These are phyloP conservation scores for Trichomalopsis sarcophagae DNA, from an alignment of 1,140 invertebrate genomes.

Conservation along the genomic window DNA sequence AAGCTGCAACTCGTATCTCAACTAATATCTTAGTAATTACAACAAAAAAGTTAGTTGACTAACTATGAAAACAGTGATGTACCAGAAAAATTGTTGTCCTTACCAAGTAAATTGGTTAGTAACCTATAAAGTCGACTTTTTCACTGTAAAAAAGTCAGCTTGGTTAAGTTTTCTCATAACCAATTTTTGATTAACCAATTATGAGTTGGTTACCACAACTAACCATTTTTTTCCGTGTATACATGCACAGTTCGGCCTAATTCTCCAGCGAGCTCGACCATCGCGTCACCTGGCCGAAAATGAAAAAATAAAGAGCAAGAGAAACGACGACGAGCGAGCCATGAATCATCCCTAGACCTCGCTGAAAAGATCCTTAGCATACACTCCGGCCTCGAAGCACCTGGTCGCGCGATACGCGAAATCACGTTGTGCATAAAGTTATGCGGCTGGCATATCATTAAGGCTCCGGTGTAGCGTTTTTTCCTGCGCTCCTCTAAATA, in stretches of 20 bases:
- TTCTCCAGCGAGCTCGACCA: neutral
- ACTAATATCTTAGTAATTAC: too few relatives aligned
- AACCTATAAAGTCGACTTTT: too few relatives aligned
- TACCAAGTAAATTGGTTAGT: too few relatives aligned
- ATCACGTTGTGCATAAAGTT: slow-evolving; percentile 24
- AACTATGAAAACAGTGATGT: too few relatives aligned
- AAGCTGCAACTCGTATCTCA: too few relatives aligned
- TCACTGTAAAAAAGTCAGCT: too few relatives aligned
- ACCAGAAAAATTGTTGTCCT: too few relatives aligned
- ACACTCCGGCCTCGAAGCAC: neutral
- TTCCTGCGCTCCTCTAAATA: neutral
- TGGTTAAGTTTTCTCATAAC: too few relatives aligned
- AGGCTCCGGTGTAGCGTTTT: neutral
- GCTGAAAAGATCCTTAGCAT: slow-evolving; percentile 26
- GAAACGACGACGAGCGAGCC: neutral
- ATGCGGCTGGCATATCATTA: neutral
- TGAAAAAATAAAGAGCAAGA: slow-evolving; percentile 22
- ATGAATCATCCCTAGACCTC: slow-evolving; percentile 5
- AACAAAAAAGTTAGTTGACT: too few relatives aligned
- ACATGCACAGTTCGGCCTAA: slow-evolving; percentile 24
- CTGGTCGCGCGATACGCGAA: slow-evolving; percentile 1
- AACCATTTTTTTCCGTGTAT: too few relatives aligned
- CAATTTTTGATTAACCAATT: too few relatives aligned
- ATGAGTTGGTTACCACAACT: too few relatives aligned
- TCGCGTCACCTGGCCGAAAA: slow-evolving; percentile 13